These are phyloP conservation scores for Sabatieria punctata DNA, from an alignment of 2,888 invertebrate genomes.

Conservation along the genomic window DNA sequence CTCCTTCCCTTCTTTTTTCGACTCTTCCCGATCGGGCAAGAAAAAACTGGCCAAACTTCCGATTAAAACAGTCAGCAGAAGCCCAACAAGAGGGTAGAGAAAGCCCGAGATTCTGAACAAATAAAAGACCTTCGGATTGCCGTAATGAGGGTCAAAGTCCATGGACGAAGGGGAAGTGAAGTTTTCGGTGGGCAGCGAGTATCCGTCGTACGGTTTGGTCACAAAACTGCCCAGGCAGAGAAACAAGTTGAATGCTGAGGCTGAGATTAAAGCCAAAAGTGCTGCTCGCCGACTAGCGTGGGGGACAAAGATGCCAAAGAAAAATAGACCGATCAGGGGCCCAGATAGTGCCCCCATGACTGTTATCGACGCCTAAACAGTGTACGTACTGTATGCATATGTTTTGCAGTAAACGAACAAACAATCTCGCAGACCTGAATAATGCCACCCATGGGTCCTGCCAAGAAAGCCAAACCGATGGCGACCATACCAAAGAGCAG, in stretches of 20 bases:
- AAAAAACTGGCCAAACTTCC: background rate
- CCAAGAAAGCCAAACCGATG: conserved; percentile 8
- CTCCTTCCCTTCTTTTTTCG: background rate
- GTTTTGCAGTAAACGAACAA: no score
- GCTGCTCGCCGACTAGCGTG: background rate
- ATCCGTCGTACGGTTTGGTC: background rate
- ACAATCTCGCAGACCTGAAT: conserved; percentile 2
- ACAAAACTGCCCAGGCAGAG: background rate
- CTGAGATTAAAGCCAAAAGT: background rate
- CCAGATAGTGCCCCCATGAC: conserved; percentile 3
- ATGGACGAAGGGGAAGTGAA: background rate
- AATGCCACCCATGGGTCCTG: conserved; percentile 7
- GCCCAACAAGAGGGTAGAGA: no score
- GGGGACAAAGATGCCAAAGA: background rate
- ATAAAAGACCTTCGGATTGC: no score
- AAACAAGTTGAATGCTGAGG: background rate
- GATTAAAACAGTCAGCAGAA: no score
- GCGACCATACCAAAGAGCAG: conserved; percentile 5
- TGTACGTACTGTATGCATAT: no score
- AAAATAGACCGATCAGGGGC: conserved; percentile 5
- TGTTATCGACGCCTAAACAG: background rate
- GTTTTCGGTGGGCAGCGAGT: background rate
- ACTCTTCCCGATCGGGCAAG: background rate
- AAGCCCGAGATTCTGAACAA: no score
- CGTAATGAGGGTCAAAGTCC: background rate